phyloP scores from a whole-genome alignment of 2,797 vertebrate genomes.

The Emys orbicularis region DNA sequence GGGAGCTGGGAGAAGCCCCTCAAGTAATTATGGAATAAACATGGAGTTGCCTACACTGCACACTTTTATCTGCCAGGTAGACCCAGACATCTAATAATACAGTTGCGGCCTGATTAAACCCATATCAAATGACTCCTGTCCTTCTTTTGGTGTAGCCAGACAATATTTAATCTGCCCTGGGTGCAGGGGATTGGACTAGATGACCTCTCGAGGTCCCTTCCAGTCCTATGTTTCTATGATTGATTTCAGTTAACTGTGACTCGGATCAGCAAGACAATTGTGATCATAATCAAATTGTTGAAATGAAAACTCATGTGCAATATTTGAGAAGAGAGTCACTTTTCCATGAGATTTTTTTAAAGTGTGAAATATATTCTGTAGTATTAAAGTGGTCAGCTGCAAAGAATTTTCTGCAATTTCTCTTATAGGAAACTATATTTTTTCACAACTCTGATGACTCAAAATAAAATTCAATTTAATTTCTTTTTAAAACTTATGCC shows the following conservation, averaged over 20 bases:
- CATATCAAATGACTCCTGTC: too few species aligned
- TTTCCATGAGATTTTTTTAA: not conserved
- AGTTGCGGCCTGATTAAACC: too few species aligned
- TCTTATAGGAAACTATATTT: not conserved
- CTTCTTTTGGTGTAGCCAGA: too few species aligned
- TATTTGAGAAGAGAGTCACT: not conserved
- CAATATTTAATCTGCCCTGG: too few species aligned
- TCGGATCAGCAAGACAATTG: fast-evolving
- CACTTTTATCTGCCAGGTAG: too few species aligned
- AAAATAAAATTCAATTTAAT: not conserved
- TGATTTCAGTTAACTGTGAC: not conserved
- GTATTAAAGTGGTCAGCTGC: not conserved
- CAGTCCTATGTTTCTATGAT: fast-evolving
- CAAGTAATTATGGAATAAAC: too few species aligned
- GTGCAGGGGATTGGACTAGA: too few species aligned
- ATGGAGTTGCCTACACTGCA: too few species aligned
- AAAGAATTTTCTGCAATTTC: not conserved
- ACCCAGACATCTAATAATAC: too few species aligned
- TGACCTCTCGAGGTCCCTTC: too few species aligned
- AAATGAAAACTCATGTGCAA: not conserved
- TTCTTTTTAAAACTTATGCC: not conserved
- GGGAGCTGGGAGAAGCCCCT: too few species aligned
- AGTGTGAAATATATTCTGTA: not conserved
- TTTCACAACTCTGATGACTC: not conserved
- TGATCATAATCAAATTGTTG: not conserved